These are phyloP conservation scores for Acleris emargana DNA, from an alignment of 2,888 invertebrate genomes.

Conservation along the genomic window DNA sequence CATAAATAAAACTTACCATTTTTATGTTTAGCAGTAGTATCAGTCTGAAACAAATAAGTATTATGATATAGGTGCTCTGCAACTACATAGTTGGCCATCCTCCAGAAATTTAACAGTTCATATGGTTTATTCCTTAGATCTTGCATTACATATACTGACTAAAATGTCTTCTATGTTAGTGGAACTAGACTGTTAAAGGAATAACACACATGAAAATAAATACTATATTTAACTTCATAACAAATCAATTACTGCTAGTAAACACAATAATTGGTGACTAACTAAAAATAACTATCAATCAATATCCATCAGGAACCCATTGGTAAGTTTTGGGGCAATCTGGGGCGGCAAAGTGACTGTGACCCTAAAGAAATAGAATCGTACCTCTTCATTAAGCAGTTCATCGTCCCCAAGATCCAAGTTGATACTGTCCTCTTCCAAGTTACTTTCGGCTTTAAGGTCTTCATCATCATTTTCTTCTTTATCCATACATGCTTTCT, in stretches of 20 bases:
- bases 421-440: slow-evolving; percentile 91
- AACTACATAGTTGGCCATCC: slow-evolving; percentile 37
- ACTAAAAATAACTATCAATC: slow-evolving; percentile 52
- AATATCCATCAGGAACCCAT: slow-evolving; percentile 72
- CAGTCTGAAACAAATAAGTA: slow-evolving; percentile 74
- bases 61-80: slow-evolving; percentile 39
- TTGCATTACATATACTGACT: neutral
- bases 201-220: slow-evolving; percentile 47
- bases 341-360: slow-evolving; percentile 63
- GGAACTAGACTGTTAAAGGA: slow-evolving; percentile 53
- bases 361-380: slow-evolving; percentile 78
- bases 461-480: slow-evolving; percentile 66
- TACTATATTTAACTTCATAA: slow-evolving; percentile 41
- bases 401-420: slow-evolving; percentile 92
- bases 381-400: slow-evolving; percentile 90
- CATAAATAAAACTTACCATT: slow-evolving; percentile 76
- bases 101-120: slow-evolving; percentile 49
- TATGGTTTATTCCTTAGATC: slow-evolving; percentile 14
- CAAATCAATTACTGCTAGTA: slow-evolving; percentile 40
- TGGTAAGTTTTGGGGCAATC: slow-evolving; percentile 52
- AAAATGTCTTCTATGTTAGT: slow-evolving; percentile 45
- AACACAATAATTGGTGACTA: slow-evolving; percentile 41
- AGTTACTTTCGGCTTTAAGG: slow-evolving; percentile 80
- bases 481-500: slow-evolving; percentile 70
- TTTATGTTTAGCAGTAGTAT: slow-evolving; percentile 81